Evolutionary conservation across 2,113 vertebrate species (phyloP).

Genomic region (Macrotis lagotis): DNA sequence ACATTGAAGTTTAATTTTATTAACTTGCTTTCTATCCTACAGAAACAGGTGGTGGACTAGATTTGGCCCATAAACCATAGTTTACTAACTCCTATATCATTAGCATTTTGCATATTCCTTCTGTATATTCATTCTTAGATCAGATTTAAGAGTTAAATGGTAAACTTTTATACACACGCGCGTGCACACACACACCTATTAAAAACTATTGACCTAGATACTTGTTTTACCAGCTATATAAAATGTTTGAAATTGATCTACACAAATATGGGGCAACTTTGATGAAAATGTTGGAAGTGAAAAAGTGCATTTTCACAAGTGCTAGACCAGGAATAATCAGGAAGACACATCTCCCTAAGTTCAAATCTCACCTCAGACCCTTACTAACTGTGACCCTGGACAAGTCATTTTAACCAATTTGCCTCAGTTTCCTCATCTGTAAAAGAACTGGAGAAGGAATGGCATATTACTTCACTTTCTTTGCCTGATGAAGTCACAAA

Average conservation of each 20-base stretch:
- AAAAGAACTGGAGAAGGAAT: too few relatives aligned
- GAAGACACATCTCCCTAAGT: too few relatives aligned
- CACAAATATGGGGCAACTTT: neutral
- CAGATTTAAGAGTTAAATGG: conserved; percentile 16
- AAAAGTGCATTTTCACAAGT: neutral
- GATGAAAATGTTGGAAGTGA: neutral
- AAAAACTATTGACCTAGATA: neutral
- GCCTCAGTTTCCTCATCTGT: too few relatives aligned
- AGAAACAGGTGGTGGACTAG: neutral
- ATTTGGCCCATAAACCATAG: conserved; percentile 1
- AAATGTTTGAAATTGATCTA: neutral
- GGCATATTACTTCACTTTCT: too few relatives aligned
- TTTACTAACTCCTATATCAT: neutral
- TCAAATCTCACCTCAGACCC: too few relatives aligned
- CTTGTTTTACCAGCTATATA: neutral
- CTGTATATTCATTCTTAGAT: conserved; percentile 20
- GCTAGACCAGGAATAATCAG: too few relatives aligned
- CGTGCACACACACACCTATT: too few relatives aligned
- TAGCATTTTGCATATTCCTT: conserved; percentile 21
- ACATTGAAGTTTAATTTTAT: neutral
- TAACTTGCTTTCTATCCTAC: neutral
- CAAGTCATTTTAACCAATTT: too few relatives aligned
- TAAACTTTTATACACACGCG: neutral
- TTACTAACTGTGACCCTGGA: too few relatives aligned
- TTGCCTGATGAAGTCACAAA: too few relatives aligned